Conservation (phyloP, 1,140 invertebrate species). For the Phymorhynchus buccinoides region DNA sequence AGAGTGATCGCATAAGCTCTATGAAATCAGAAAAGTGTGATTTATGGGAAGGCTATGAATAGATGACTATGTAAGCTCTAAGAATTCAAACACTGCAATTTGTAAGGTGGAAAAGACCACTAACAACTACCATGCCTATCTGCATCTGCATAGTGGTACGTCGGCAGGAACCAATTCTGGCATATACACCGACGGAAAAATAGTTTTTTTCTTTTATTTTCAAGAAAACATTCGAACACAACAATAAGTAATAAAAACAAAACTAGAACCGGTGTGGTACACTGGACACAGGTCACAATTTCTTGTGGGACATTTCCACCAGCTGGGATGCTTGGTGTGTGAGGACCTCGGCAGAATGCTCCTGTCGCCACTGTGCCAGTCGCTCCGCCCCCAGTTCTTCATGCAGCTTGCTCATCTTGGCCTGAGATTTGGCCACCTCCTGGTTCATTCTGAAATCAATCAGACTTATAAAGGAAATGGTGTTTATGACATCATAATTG, state of each 20-base stretch:
- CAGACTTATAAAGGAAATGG: not conserved
- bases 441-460: slow-evolving; percentile 61
- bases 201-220: too few relatives aligned
- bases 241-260: not conserved
- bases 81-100: too few relatives aligned
- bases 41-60: too few relatives aligned
- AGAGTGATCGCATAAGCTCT: too few relatives aligned
- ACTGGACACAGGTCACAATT: not conserved
- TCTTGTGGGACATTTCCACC: slow-evolving; percentile 32
- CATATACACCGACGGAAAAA: too few relatives aligned
- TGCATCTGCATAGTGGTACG: too few relatives aligned
- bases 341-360: slow-evolving; percentile 66
- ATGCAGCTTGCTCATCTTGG: slow-evolving; percentile 60
- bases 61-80: too few relatives aligned
- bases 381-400: slow-evolving; percentile 58
- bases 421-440: slow-evolving; percentile 64
- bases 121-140: too few relatives aligned
- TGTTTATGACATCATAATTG: not conserved
- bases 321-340: slow-evolving; percentile 44
- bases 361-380: slow-evolving; percentile 59
- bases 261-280: not conserved
- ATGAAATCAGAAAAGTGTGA: too few relatives aligned
- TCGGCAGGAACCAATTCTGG: too few relatives aligned
- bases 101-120: too few relatives aligned
- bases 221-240: not conserved